phyloP scores from a whole-genome alignment of 2,113 vertebrate genomes.

The Zosterops borbonicus region DNA sequence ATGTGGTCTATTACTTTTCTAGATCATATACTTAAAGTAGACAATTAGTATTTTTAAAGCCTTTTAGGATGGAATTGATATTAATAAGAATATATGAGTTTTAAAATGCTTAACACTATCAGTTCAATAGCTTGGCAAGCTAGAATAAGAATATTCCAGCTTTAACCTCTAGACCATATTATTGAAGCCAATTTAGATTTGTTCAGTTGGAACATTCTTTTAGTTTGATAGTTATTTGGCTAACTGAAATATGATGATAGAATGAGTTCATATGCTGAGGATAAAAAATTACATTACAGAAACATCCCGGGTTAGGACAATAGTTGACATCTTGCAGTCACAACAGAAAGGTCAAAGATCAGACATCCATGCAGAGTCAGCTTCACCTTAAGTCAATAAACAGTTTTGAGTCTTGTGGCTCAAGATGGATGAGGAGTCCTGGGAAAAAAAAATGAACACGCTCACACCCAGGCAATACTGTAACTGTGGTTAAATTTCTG shows the following conservation, averaged over 20 bases:
- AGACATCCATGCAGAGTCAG: neutral
- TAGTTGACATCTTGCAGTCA: neutral
- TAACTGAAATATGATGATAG: neutral
- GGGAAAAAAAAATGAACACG: neutral
- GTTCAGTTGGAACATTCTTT: neutral
- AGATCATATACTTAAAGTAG: neutral
- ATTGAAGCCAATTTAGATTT: neutral
- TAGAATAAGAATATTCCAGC: neutral
- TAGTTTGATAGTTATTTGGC: neutral
- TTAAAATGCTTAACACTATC: neutral
- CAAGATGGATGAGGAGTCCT: neutral
- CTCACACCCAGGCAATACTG: neutral
- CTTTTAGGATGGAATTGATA: neutral
- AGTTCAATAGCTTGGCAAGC: neutral
- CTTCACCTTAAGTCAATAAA: neutral
- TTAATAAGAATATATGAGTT: neutral
- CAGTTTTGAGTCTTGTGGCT: neutral
- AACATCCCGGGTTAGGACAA: neutral
- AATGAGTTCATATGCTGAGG: neutral
- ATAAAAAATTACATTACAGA: neutral
- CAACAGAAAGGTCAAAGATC: neutral
- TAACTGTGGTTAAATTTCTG: neutral
- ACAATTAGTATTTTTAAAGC: neutral
- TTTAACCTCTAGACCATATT: neutral
- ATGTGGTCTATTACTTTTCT: neutral